Conservation (phyloP, 2,797 vertebrate species). For the Cossypha niveicapilla region DNA sequence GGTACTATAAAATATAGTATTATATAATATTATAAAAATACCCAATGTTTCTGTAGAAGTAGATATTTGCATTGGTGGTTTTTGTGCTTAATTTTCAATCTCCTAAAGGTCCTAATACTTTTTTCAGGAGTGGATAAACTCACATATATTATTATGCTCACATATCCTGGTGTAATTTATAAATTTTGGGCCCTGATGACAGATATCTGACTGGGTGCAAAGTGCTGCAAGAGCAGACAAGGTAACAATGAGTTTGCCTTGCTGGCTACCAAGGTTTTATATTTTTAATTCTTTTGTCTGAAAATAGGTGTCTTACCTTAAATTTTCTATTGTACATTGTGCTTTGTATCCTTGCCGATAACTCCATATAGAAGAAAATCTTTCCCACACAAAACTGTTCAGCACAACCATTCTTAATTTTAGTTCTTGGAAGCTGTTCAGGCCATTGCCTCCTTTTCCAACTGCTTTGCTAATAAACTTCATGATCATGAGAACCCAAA, state of each 20-base stretch:
- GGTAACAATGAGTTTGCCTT: fast-evolving
- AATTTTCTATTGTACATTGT: not conserved
- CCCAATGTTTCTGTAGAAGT: fast-evolving
- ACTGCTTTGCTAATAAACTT: not conserved
- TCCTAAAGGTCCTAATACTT: not conserved
- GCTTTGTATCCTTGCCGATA: not conserved
- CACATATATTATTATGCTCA: not conserved
- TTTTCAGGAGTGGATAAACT: not conserved
- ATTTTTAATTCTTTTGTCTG: not conserved
- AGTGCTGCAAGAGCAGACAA: not conserved
- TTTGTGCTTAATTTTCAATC: not conserved
- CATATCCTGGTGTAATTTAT: not conserved
- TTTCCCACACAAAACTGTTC: not conserved
- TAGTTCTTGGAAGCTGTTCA: not conserved
- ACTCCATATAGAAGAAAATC: not conserved
- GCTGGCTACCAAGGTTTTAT: fast-evolving
- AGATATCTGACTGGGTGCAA: not conserved
- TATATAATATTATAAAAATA: not conserved
- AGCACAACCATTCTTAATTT: not conserved
- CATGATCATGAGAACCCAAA: not conserved
- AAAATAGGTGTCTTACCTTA: not conserved
- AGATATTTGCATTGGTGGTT: not conserved
- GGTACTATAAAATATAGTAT: not conserved
- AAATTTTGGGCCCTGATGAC: not conserved
- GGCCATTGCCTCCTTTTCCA: not conserved